Percentiles rank a stretch among this genome's conserved stretches.
Conservation (phyloP, 2,888 invertebrate species). For the Athripsodes cinereus region DNA sequence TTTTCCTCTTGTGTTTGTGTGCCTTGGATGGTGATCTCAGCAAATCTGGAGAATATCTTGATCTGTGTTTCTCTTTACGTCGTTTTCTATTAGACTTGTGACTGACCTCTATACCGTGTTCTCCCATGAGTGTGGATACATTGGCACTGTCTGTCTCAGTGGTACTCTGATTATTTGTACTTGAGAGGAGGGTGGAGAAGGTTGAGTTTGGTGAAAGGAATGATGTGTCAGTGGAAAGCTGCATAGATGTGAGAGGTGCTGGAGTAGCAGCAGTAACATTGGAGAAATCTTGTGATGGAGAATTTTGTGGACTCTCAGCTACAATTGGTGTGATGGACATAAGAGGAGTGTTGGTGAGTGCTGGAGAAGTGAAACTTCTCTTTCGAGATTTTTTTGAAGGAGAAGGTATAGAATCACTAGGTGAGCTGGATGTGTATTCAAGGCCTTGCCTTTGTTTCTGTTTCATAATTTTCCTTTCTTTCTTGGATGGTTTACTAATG, state of each 20-base stretch:
- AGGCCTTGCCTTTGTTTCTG: conserved; percentile 39
- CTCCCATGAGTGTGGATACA: background rate
- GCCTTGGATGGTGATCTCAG: conserved; percentile 62
- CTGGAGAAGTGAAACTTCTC: conserved; percentile 48
- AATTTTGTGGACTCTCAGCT: conserved; percentile 47
- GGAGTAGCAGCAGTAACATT: conserved; percentile 34
- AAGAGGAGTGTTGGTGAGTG: conserved; percentile 46
- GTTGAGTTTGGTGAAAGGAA: conserved; percentile 42
- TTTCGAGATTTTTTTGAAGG: conserved; percentile 40
- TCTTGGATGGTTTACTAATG: conserved; percentile 30
- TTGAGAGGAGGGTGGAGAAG: conserved; percentile 44
- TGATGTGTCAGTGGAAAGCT: conserved; percentile 28
- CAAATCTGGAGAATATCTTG: conserved; percentile 64
- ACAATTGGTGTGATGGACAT: conserved; percentile 51
- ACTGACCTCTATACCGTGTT: conserved; percentile 15
- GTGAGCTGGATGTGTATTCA: conserved; percentile 30
- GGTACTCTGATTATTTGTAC: conserved; percentile 14
- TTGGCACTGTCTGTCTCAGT: conserved; percentile 12
- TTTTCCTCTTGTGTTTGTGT: conserved; percentile 75
- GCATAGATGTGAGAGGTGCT: conserved; percentile 24
- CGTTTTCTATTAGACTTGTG: conserved; percentile 62
- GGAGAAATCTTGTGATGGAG: conserved; percentile 42
- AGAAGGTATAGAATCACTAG: conserved; percentile 33
- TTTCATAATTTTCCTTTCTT: conserved; percentile 43
- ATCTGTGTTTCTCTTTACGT: conserved; percentile 70